Base-by-base conservation (phyloP, 2,888 invertebrate species). In the Timema podura region DNA sequence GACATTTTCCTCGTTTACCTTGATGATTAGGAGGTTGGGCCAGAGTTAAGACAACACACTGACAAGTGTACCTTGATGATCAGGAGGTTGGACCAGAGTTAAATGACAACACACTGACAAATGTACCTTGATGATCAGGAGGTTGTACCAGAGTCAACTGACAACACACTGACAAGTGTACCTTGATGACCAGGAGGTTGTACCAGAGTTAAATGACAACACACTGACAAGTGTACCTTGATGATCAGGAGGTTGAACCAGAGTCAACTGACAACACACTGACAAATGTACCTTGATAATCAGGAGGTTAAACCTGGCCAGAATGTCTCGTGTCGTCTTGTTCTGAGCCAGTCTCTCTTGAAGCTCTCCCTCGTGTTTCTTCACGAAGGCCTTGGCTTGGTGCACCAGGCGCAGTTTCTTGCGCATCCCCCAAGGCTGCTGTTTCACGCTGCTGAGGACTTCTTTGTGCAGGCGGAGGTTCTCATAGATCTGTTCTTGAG, bases 381-480 rank as follows among this genome's bases (percentile, higher is more conserved):
- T 91, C 65, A 96, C 91, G 80, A 95, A 96, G 44, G 87, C 86
- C 81, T 95, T 95, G 0, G 96, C 95, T 85, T 91, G 83, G 76
- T 91, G 85, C 8, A 93, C 92, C 65, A 95, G 84, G 78, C 90
- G 90, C 30, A 95, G 83, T 79, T 95, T 95, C 76, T 91, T 87
- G 68, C 91, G 83, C 86, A 95, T 90, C 47, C 89, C 89, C 86
- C 94, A 90, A 5, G 94, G 93, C 78, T 94, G 93, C 77, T 91
- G 88, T 77, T 93, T 93, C 11, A 95, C 92, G 64, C 90, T 92
- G 74, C 91, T 90, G 73, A 96, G 83, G 0, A 96, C 93, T 81
- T 96, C 96, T 80, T 96, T 96, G 81, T 96, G 95, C 48, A 96
- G 82, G 75, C 91, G 89, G 72, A 96, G 90, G 78, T 94, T 95